These are phyloP conservation scores for Drosophila phalerata DNA, from an alignment of 2,888 invertebrate genomes.

Conservation along the genomic window DNA sequence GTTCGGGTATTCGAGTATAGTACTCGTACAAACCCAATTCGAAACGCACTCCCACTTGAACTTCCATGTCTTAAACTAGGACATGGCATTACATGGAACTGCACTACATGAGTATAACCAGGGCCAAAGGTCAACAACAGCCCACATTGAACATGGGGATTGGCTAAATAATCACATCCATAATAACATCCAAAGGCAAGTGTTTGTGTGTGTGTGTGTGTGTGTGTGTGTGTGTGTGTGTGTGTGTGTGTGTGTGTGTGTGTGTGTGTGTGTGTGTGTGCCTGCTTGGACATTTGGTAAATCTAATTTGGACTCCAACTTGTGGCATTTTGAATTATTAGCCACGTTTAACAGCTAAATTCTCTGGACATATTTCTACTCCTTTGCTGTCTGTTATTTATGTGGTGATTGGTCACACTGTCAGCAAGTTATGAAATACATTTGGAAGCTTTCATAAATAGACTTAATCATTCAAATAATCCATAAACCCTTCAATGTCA, in stretches of 20 bases:
- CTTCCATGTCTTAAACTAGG: neutral
- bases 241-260: neutral
- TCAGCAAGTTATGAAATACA: neutral
- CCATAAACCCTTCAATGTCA: neutral
- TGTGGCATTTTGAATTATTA: constrained; percentile 27
- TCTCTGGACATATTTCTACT: neutral
- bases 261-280: neutral
- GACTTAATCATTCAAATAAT: neutral
- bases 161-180: constrained; percentile 29
- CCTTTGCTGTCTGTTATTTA: neutral
- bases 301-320: constrained; percentile 29
- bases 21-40: neutral
- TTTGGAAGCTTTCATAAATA: neutral
- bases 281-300: constrained; percentile 15
- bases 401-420: neutral
- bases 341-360: neutral
- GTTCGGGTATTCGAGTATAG: constrained; percentile 8
- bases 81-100: constrained; percentile 18
- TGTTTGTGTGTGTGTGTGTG: neutral
- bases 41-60: neutral
- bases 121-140: constrained; percentile 15
- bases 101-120: constrained; percentile 7
- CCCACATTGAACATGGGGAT: neutral
- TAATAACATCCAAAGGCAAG: constrained; percentile 20
- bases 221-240: neutral